Conservation (phyloP, 2,113 vertebrate genomes). For the Lynx canadensis region DNA sequence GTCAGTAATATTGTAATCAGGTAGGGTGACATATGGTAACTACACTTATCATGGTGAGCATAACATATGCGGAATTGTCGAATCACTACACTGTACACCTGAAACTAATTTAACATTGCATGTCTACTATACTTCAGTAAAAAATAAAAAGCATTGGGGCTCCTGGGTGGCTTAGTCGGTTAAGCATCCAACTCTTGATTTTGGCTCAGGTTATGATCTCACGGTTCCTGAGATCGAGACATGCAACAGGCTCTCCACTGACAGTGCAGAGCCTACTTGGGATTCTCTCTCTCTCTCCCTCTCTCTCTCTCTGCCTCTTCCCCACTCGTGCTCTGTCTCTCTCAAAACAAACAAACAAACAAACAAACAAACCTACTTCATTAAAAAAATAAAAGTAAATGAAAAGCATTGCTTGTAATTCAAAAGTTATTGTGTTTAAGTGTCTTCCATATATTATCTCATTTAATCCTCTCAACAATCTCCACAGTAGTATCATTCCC, state of each 20-base stretch:
- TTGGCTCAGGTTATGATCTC: too few relatives aligned
- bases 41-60: not conserved
- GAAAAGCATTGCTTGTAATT: not conserved
- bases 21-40: not conserved
- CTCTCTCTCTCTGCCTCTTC: too few relatives aligned
- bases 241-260: too few relatives aligned
- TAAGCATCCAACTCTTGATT: too few relatives aligned
- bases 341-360: too few relatives aligned
- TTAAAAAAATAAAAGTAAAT: not conserved
- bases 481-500: not conserved
- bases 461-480: not conserved
- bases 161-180: too few relatives aligned
- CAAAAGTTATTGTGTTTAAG: not conserved
- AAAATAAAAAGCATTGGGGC: not conserved
- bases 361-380: not conserved
- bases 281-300: too few relatives aligned
- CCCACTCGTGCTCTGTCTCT: too few relatives aligned
- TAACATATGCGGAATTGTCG: not conserved
- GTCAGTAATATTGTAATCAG: not conserved
- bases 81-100: not conserved
- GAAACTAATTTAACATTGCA: not conserved
- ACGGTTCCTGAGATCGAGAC: too few relatives aligned
- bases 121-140: not conserved
- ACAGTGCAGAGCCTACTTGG: too few relatives aligned
- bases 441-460: constrained; percentile 6